Conservation (phyloP, 2,113 vertebrate species). For the Hippocampus mohnikei region DNA sequence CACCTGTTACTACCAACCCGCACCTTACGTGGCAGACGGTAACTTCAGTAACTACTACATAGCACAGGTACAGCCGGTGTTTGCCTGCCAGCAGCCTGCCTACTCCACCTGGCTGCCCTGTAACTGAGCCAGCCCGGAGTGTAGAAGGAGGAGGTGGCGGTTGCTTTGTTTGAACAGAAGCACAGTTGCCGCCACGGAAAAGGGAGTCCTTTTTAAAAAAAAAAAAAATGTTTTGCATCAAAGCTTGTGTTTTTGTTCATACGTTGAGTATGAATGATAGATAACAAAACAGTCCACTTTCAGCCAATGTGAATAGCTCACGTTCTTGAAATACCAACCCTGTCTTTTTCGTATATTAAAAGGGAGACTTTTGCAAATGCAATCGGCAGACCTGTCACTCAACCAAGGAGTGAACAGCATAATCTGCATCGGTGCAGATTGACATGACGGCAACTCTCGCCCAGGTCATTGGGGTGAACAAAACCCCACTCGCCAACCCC, state of each 20-base stretch:
- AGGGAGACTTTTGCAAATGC: constrained; percentile 19
- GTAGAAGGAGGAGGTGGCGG: constrained; percentile 19
- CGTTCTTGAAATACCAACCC: constrained; percentile 16
- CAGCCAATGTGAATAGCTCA: constrained; percentile 58
- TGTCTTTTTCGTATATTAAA: background rate
- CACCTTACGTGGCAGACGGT: constrained; percentile 94
- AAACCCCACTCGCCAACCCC: background rate
- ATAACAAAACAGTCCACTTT: constrained; percentile 65
- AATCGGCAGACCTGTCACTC: constrained; percentile 38
- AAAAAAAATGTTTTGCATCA: constrained; percentile 68
- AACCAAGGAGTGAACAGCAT: constrained; percentile 46
- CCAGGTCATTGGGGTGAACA: constrained; percentile 15
- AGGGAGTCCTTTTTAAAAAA: constrained; percentile 67
- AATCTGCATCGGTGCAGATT: constrained; percentile 37
- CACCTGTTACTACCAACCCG: constrained; percentile 98
- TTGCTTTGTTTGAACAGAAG: constrained; percentile 60
- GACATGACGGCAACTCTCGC: constrained; percentile 26
- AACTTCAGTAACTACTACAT: constrained; percentile 99
- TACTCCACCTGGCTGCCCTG: constrained; percentile 98
- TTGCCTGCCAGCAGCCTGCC: constrained; percentile 91
- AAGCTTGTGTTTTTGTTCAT: constrained; percentile 74
- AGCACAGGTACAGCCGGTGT: constrained; percentile 95
- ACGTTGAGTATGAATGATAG: constrained; percentile 66
- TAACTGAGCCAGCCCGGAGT: constrained; percentile 76
- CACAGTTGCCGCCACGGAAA: constrained; percentile 28